Conservation (phyloP, 2,113 vertebrate species). For the Clarias batrachus region DNA sequence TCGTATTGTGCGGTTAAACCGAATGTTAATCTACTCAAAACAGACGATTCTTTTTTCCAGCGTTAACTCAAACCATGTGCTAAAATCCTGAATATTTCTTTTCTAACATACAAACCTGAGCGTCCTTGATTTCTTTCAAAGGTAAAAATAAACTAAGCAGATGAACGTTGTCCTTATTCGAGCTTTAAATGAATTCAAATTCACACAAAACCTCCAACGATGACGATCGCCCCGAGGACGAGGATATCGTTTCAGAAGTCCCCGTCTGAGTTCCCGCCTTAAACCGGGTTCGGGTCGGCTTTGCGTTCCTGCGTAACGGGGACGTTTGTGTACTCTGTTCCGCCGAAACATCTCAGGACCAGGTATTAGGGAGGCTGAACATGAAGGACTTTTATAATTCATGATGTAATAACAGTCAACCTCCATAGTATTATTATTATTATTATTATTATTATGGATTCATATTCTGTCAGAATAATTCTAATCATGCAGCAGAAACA, state of each 20-base stretch:
- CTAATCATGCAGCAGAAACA: neutral
- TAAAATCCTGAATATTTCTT: neutral
- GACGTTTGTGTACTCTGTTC: neutral
- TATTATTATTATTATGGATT: neutral
- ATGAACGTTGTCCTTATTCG: neutral
- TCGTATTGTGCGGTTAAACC: no score
- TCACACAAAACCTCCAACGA: neutral
- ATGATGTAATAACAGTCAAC: neutral
- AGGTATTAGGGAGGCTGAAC: neutral
- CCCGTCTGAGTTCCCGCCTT: no score
- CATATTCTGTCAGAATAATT: constrained; percentile 20
- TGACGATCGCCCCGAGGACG: neutral
- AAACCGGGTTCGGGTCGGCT: no score
- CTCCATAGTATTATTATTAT: neutral
- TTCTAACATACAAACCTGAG: neutral
- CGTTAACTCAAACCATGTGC: neutral
- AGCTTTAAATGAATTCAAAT: neutral
- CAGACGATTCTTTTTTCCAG: neutral
- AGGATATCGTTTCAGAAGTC: no score
- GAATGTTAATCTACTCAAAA: no score
- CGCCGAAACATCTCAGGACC: neutral
- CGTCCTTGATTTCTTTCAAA: neutral
- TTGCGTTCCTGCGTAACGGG: neutral
- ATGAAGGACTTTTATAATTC: neutral
- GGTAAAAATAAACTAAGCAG: neutral